Percentiles rank a stretch among this genome's conserved stretches.
Evolutionary conservation across 2,113 vertebrate genomes (phyloP).

Genomic region (Acanthochromis polyacanthus): DNA sequence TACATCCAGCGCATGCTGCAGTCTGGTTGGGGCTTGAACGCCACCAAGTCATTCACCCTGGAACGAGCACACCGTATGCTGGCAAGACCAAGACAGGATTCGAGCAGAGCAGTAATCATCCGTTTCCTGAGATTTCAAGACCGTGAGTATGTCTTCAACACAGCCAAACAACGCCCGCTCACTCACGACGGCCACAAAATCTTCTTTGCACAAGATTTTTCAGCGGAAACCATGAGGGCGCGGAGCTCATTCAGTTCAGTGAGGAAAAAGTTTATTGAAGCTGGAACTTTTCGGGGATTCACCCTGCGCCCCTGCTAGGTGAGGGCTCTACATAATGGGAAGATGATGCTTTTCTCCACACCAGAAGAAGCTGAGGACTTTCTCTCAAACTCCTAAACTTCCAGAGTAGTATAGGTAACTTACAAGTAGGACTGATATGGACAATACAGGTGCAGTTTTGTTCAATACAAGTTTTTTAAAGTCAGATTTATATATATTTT

Average conservation of each 20-base stretch:
- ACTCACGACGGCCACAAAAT: conserved; percentile 8
- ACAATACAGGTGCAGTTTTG: conserved; percentile 10
- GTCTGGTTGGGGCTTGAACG: no score
- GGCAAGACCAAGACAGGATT: conserved; percentile 17
- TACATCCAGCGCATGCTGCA: no score
- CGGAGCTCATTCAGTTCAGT: conserved; percentile 2
- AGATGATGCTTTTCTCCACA: not conserved
- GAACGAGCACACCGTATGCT: conserved; percentile 5
- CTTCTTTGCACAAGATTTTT: conserved; percentile 23
- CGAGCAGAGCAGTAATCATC: conserved; percentile 7
- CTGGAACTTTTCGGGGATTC: not conserved
- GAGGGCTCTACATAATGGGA: not conserved
- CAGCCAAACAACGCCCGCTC: not conserved
- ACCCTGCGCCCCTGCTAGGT: not conserved
- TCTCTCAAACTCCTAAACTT: no score
- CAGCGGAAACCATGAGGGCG: conserved; percentile 1
- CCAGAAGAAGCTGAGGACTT: no score
- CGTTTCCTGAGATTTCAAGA: conserved; percentile 3
- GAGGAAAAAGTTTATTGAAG: not conserved
- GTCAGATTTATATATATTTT: conserved; percentile 1
- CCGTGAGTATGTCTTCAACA: conserved; percentile 9
- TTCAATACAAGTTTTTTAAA: not conserved
- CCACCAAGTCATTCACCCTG: no score
- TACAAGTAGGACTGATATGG: not conserved
- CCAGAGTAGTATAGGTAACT: not conserved